Base-by-base conservation (phyloP, 1,140 invertebrate genomes). In the Bombus pyrosoma region DNA sequence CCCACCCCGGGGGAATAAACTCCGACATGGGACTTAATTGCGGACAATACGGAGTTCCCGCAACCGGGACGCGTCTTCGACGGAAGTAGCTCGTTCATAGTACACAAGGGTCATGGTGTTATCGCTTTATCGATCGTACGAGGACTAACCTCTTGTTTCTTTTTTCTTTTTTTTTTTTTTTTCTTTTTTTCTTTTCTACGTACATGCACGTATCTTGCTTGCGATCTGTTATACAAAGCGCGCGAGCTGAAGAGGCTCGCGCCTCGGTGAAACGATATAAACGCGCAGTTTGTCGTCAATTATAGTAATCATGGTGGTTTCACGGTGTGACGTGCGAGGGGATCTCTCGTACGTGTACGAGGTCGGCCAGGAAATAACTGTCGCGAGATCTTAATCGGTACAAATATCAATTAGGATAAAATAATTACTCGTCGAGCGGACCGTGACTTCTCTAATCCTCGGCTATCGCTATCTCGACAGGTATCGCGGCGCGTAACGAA, bases 11-110 rank as follows among this genome's bases (percentile, higher is more conserved):
- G 22, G 39, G n/a, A 75, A 74, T 34, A 57, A 72, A 68, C 41
- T 25, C 68, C 47, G 73, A 85, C 88, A 59, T 59, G 87, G 78
- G 81, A 64, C 87, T 89, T 90, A 90, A 90, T 90, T 90, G 81
- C 89, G 77, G 59, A 80, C 66, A 68, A 86, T 88, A 59, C 74
- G 64, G 15, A 75, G 78, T 80, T 66, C 75, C 62, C 57, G 37
- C 2, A 22, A 22, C 9, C 69, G 43, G n/a, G 39, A 15, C 25
- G 32, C 6, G 37, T 62, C 64, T 68, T 81, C 28, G 69, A 85
- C 81, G 89, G 82, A 89, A 89, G 88, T 85, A 62, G 74, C 86
- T 80, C 74, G 62, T 87, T 87, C 66, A 53, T 37, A 73, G 57
- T 62, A 81, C 80, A n/a, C 59, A n/a, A 32, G 28, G 59, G 85